These are phyloP conservation scores for Drosophila takahashii DNA, from an alignment of 1,140 invertebrate genomes.

Conservation along the genomic window DNA sequence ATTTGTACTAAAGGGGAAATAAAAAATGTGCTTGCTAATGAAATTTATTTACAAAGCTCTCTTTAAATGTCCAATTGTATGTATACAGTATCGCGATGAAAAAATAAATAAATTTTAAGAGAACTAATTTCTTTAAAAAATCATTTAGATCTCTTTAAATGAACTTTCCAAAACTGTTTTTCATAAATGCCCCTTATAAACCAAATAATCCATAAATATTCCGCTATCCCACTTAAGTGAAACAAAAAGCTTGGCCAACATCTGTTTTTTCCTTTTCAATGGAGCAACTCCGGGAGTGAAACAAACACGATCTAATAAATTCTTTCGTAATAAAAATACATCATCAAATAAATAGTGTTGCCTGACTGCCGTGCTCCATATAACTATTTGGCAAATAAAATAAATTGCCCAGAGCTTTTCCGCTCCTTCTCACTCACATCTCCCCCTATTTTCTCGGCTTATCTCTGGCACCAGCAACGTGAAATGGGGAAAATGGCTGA, in stretches of 20 bases:
- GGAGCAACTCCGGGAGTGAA: constrained; percentile 24
- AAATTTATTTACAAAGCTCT: too few relatives aligned
- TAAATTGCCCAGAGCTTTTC: constrained; percentile 71
- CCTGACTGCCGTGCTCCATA: constrained; percentile 65
- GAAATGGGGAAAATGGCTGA: constrained; percentile 41
- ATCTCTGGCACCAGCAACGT: constrained; percentile 64
- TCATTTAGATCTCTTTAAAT: too few relatives aligned
- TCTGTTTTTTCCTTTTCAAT: constrained; percentile 57
- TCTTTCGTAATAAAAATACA: constrained; percentile 75
- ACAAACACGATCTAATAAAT: constrained; percentile 70
- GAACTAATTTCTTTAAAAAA: too few relatives aligned
- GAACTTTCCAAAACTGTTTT: constrained; percentile 1
- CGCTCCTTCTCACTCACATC: constrained; percentile 2
- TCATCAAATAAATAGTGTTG: constrained; percentile 77
- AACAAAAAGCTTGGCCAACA: constrained; percentile 49
- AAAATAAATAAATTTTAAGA: too few relatives aligned
- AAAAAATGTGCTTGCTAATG: not conserved
- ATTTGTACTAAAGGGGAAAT: not conserved
- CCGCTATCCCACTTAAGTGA: constrained; percentile 35
- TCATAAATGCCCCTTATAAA: constrained; percentile 17
- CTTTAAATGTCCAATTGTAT: too few relatives aligned
- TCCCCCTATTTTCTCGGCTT: constrained; percentile 40
- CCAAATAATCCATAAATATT: constrained; percentile 30
- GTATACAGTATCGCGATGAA: too few relatives aligned
- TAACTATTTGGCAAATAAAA: constrained; percentile 73